These are phyloP conservation scores for Onychomys arenicola DNA, from an alignment of 2,797 vertebrate species.

Conservation along the genomic window DNA sequence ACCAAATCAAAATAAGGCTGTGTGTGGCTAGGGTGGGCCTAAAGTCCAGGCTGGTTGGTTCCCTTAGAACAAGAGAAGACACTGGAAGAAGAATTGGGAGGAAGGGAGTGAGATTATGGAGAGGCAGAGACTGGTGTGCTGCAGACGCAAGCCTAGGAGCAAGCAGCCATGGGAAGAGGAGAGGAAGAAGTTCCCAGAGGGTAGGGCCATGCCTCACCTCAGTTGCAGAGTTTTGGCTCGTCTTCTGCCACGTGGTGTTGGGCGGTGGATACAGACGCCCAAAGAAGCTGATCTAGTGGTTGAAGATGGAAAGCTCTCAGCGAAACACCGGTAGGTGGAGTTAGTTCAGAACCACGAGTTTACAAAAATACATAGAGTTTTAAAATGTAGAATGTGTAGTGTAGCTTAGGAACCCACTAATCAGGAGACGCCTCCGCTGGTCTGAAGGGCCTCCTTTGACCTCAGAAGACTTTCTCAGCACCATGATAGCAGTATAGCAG, in stretches of 20 bases:
- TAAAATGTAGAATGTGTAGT: neutral
- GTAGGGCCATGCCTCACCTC: fast-evolving
- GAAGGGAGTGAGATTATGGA: fast-evolving
- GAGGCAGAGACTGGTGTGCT: neutral
- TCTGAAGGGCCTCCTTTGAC: neutral
- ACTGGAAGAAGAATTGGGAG: neutral
- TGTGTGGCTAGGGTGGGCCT: too few species aligned
- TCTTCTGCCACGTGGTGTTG: neutral
- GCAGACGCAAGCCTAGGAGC: neutral
- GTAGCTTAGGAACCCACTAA: neutral
- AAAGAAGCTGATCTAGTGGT: neutral
- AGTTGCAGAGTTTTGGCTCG: neutral
- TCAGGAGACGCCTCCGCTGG: neutral
- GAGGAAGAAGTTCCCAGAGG: neutral
- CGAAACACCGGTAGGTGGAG: neutral
- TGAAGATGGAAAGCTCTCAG: neutral
- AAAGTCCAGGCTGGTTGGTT: too few species aligned
- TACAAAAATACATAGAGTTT: neutral
- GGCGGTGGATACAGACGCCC: neutral
- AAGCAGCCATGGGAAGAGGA: neutral
- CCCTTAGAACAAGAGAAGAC: neutral
- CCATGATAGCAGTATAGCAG: neutral
- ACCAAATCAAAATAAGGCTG: slow-evolving; percentile 2
- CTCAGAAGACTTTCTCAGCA: neutral
- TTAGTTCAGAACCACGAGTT: neutral